These are phyloP conservation scores for Rhodophaea formosa DNA, from an alignment of 2,888 invertebrate species.

Conservation along the genomic window DNA sequence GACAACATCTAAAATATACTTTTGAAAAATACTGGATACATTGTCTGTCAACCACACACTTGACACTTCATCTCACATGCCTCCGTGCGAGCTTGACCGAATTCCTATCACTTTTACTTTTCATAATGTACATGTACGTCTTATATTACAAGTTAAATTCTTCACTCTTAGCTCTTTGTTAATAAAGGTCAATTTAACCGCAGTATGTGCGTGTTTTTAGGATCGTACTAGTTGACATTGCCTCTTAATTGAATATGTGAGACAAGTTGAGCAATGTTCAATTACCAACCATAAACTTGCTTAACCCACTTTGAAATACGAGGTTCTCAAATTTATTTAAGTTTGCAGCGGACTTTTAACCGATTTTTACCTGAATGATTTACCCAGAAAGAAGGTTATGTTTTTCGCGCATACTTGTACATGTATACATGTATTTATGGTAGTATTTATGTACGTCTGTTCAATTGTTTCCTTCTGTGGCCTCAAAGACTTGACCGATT, in stretches of 20 bases:
- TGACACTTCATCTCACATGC: background rate
- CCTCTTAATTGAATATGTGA: background rate
- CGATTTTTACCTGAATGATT: too few relatives aligned
- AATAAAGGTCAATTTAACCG: background rate
- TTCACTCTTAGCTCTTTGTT: background rate
- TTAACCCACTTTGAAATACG: too few relatives aligned
- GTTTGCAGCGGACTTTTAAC: too few relatives aligned
- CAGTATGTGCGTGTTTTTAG: background rate
- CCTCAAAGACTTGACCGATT: too few relatives aligned
- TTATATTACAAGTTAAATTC: background rate
- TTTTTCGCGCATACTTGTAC: too few relatives aligned
- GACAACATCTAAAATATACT: too few relatives aligned
- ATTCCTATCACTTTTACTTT: background rate
- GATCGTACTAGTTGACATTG: background rate
- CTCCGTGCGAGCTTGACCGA: background rate
- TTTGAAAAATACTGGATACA: too few relatives aligned
- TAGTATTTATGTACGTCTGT: too few relatives aligned
- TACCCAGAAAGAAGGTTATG: too few relatives aligned
- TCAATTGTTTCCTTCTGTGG: too few relatives aligned
- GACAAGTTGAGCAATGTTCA: background rate
- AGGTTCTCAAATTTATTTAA: too few relatives aligned
- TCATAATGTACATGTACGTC: background rate
- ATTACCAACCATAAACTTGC: background rate
- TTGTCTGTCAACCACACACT: background rate
- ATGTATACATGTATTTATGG: too few relatives aligned